Conservation (phyloP, 2,113 vertebrate genomes). For the Bothrops jararaca region DNA sequence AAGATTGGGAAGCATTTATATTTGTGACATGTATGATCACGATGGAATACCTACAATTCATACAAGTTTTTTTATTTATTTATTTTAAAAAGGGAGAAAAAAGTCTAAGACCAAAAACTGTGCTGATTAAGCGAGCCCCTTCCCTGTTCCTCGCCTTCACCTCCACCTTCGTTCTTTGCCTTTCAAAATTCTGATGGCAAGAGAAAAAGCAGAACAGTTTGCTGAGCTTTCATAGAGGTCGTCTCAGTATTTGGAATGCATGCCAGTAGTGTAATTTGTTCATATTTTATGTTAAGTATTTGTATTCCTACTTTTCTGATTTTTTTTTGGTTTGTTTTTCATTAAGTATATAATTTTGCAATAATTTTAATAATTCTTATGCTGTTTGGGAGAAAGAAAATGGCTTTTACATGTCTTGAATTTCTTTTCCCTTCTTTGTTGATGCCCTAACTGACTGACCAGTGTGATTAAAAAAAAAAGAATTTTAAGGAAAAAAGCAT, state of each 20-base stretch:
- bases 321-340: slow-evolving; percentile 58
- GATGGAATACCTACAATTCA: slow-evolving; percentile 62
- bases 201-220: slow-evolving; percentile 58
- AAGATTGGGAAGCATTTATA: slow-evolving; percentile 48
- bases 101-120: slow-evolving; percentile 81
- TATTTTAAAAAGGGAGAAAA: slow-evolving; percentile 61
- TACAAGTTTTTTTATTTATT: slow-evolving; percentile 62
- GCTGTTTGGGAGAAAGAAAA: slow-evolving; percentile 70
- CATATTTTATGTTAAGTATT: slow-evolving; percentile 74
- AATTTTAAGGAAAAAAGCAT: slow-evolving; percentile 74
- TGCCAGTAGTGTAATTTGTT: slow-evolving; percentile 80
- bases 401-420: slow-evolving; percentile 75
- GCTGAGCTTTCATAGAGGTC: slow-evolving; percentile 65
- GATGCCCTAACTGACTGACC: slow-evolving; percentile 72
- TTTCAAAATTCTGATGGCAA: slow-evolving; percentile 55
- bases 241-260: slow-evolving; percentile 77
- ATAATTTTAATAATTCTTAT: slow-evolving; percentile 74
- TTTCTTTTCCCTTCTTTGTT: slow-evolving; percentile 68
- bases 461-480: slow-evolving; percentile 65
- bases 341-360: slow-evolving; percentile 76
- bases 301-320: slow-evolving; percentile 67
- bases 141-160: neutral
- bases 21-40: slow-evolving; percentile 59
- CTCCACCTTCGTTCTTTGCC: slow-evolving; percentile 24
- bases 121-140: slow-evolving; percentile 66